Evolutionary conservation across 2,797 vertebrate species (phyloP).

Genomic region (Philypnodon macrostomus): DNA sequence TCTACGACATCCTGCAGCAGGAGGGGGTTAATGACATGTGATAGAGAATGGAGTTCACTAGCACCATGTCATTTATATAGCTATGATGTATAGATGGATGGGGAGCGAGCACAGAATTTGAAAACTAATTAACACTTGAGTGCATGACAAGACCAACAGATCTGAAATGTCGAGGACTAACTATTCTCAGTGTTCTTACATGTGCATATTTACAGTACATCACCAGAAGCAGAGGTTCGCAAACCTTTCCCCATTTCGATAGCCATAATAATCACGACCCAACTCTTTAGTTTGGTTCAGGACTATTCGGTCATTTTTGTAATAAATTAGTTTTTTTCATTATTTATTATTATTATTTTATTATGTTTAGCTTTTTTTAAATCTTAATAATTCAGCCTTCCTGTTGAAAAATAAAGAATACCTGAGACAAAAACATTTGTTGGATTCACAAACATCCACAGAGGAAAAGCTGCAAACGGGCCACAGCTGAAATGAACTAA

Average conservation of each 20-base stretch:
- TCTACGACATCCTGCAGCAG: constrained; percentile 53
- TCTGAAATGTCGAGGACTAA: constrained; percentile 40
- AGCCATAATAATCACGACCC: too few species aligned
- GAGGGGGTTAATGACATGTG: constrained; percentile 58
- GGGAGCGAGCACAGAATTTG: constrained; percentile 43
- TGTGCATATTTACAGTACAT: too few species aligned
- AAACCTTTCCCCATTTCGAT: too few species aligned
- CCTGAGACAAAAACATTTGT: constrained; percentile 50
- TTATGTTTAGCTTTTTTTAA: background rate
- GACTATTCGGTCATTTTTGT: too few species aligned
- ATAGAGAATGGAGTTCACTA: constrained; percentile 60
- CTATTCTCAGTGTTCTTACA: constrained; percentile 27
- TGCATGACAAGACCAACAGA: constrained; percentile 53
- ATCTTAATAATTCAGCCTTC: too few species aligned
- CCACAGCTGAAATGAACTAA: constrained; percentile 72
- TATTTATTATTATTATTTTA: constrained; percentile 5
- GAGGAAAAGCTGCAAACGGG: constrained; percentile 56
- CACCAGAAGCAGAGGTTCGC: too few species aligned
- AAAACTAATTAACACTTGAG: constrained; percentile 74
- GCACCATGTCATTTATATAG: constrained; percentile 59
- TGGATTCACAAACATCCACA: constrained; percentile 58
- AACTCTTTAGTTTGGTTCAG: too few species aligned
- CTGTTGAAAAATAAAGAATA: constrained; percentile 12
- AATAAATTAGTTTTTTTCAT: too few species aligned
- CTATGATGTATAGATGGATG: constrained; percentile 45